Evolutionary conservation across 2,113 vertebrate species (phyloP).

Genomic region (Otolemur garnettii): DNA sequence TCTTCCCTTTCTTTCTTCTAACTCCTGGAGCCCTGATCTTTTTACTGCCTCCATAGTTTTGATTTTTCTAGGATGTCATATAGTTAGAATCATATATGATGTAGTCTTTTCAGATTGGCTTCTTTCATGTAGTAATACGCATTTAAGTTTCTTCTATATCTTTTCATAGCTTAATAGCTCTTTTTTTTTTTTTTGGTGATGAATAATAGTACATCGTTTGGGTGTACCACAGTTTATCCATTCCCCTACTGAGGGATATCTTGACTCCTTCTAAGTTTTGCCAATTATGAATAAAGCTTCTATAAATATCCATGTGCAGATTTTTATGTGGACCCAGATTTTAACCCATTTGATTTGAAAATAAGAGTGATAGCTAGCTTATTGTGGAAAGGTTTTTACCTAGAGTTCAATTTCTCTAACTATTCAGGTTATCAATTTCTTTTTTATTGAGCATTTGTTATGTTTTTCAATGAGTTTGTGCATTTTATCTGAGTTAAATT

Average conservation of each 20-base stretch:
- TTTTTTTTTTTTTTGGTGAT: neutral
- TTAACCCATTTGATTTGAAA: neutral
- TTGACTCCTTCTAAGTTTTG: neutral
- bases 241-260: neutral
- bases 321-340: neutral
- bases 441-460: neutral
- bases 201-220: neutral
- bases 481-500: constrained; percentile 20
- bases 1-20: neutral
- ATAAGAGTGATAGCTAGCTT: neutral
- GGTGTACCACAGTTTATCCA: neutral
- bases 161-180: neutral
- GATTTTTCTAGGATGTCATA: neutral
- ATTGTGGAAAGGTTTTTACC: neutral
- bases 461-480: neutral
- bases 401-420: neutral
- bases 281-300: neutral
- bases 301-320: neutral
- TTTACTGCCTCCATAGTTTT: neutral
- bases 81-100: neutral
- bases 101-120: neutral
- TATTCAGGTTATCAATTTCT: neutral
- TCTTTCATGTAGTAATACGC: neutral
- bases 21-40: neutral
- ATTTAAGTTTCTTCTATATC: neutral